A percentile compares a stretch with the other conserved stretches of the same genome.
Evolutionary conservation across 1,140 invertebrate species (phyloP).

Genomic region (Samia ricini): DNA sequence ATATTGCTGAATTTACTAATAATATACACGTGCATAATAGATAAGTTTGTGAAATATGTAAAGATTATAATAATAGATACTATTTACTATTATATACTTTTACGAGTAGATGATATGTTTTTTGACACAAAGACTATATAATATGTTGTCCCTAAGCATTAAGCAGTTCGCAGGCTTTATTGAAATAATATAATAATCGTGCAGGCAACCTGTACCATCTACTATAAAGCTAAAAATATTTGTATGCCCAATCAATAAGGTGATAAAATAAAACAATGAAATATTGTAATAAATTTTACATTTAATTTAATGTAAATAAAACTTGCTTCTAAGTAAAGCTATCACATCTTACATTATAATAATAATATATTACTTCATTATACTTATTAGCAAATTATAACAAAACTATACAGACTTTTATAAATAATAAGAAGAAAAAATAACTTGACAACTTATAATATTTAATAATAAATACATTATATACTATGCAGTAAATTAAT

Average conservation of each 20-base stretch:
- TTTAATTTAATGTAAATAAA: slow-evolving; percentile 64
- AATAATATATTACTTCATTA: slow-evolving; percentile 47
- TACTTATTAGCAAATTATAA: slow-evolving; percentile 62
- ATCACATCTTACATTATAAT: slow-evolving; percentile 60
- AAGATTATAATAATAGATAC: too few relatives aligned
- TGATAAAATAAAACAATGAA: slow-evolving; percentile 69
- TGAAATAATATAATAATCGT: not conserved
- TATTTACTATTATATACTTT: too few relatives aligned
- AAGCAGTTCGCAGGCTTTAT: not conserved
- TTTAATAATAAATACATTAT: slow-evolving; percentile 60
- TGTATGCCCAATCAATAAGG: slow-evolving; percentile 46
- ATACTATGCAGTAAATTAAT: slow-evolving; percentile 38
- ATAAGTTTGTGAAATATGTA: too few relatives aligned
- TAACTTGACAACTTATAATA: slow-evolving; percentile 43
- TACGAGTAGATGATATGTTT: too few relatives aligned
- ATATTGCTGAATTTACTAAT: too few relatives aligned
- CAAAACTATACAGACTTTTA: slow-evolving; percentile 66
- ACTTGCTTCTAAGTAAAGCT: slow-evolving; percentile 74
- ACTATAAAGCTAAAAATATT: slow-evolving; percentile 9
- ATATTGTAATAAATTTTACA: slow-evolving; percentile 56
- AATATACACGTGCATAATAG: too few relatives aligned
- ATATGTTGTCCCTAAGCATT: not conserved
- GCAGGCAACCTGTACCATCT: slow-evolving; percentile 1
- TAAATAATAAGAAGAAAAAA: slow-evolving; percentile 36
- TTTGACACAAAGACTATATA: too few relatives aligned